Evolutionary conservation across 1,140 invertebrate genomes (phyloP).

Genomic region (Papilio machaon): DNA sequence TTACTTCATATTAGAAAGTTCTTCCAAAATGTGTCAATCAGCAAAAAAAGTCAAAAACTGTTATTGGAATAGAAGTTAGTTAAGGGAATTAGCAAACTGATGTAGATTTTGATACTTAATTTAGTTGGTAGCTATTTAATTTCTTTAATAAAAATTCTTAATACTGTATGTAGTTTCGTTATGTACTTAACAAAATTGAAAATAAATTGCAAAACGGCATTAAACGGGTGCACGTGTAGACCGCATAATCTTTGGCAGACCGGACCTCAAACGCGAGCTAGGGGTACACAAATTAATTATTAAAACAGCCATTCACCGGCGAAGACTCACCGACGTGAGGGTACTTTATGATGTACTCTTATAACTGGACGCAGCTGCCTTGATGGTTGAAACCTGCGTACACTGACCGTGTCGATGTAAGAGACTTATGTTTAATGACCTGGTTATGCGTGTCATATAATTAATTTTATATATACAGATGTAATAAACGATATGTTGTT

Average conservation of each 20-base stretch:
- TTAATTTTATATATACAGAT: too few species aligned
- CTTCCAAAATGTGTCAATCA: too few species aligned
- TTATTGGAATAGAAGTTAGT: too few species aligned
- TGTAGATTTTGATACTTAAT: too few species aligned
- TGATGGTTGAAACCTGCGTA: constrained; percentile 26
- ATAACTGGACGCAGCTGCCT: constrained; percentile 58
- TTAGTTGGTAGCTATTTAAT: too few species aligned
- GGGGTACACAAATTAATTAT: constrained; percentile 64
- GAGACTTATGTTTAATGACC: constrained; percentile 29
- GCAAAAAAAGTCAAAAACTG: too few species aligned
- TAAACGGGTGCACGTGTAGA: background rate
- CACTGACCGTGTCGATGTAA: background rate
- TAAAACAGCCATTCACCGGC: constrained; percentile 50
- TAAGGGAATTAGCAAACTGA: too few species aligned
- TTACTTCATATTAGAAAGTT: too few species aligned
- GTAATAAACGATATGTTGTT: too few species aligned
- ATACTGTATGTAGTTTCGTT: too few species aligned
- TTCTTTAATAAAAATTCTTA: too few species aligned
- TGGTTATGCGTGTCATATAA: background rate
- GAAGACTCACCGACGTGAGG: constrained; percentile 41
- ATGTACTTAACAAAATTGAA: too few species aligned
- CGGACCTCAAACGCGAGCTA: constrained; percentile 58
- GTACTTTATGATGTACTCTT: constrained; percentile 47
- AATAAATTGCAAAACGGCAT: background rate
- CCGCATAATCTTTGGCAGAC: constrained; percentile 49